phyloP scores from a whole-genome alignment of 2,113 vertebrate species.

The Oceanodroma tethys region DNA sequence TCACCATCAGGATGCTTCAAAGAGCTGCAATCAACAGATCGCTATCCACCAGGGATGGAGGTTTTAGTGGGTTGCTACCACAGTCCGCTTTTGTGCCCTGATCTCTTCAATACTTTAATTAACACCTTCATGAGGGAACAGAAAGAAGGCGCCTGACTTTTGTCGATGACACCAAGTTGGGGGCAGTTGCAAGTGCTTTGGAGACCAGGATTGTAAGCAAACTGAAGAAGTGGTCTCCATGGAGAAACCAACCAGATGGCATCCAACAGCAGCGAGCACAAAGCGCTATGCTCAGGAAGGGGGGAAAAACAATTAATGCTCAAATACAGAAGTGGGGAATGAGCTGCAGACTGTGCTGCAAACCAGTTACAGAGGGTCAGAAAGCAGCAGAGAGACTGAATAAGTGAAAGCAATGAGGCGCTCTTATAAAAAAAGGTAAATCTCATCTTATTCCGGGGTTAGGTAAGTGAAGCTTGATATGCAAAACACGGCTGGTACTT shows the following conservation, averaged over 20 bases:
- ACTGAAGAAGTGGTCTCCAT: not conserved
- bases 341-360: not conserved
- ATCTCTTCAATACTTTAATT: not conserved
- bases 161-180: not conserved
- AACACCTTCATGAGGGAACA: not conserved
- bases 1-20: not conserved
- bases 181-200: not conserved
- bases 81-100: not conserved
- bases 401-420: not conserved
- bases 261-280: not conserved
- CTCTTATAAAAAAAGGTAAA: not conserved
- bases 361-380: not conserved
- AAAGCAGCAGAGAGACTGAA: not conserved
- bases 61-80: not conserved
- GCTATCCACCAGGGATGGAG: rapidly evolving
- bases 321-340: not conserved
- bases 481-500: not conserved
- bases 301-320: not conserved
- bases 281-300: not conserved
- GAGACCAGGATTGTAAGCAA: not conserved
- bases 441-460: not conserved
- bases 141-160: not conserved
- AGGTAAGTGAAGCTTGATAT: not conserved
- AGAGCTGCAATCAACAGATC: not conserved
- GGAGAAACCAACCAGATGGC: not conserved